Percentiles rank a stretch among this genome's conserved stretches.
phyloP scores from a whole-genome alignment of 2,113 vertebrate species.

The Rhinopomastus cyanomelas region DNA sequence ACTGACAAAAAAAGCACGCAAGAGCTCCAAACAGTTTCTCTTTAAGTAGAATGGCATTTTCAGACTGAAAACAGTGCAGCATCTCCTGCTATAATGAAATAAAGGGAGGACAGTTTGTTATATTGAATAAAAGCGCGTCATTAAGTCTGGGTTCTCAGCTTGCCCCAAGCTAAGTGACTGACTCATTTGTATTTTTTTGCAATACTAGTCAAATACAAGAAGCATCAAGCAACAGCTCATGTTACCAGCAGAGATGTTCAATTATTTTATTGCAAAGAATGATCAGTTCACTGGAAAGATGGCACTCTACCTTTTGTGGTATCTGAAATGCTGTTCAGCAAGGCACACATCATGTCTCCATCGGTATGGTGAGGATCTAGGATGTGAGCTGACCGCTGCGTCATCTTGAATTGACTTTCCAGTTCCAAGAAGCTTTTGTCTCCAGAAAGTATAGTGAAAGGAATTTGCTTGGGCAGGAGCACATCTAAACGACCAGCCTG shows the following conservation, averaged over 20 bases:
- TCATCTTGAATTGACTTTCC: constrained; percentile 81
- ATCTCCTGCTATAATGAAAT: neutral
- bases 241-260: constrained; percentile 10
- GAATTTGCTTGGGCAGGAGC: constrained; percentile 82
- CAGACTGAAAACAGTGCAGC: neutral
- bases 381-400: constrained; percentile 76
- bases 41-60: neutral
- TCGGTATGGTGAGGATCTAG: constrained; percentile 81
- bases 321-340: constrained; percentile 85
- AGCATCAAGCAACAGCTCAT: neutral
- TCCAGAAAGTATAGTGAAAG: constrained; percentile 83
- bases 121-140: neutral
- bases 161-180: neutral
- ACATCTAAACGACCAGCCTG: constrained; percentile 83
- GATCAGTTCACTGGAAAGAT: neutral
- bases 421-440: constrained; percentile 84
- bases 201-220: neutral
- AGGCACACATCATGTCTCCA: constrained; percentile 81
- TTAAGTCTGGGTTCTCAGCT: neutral
- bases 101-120: neutral
- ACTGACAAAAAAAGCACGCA: neutral
- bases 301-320: constrained; percentile 77
- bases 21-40: neutral
- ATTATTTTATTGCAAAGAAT: constrained; percentile 51
- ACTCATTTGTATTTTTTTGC: neutral